Base-by-base conservation (phyloP, 2,888 invertebrate genomes). In the Tetanocera ferruginea region DNA sequence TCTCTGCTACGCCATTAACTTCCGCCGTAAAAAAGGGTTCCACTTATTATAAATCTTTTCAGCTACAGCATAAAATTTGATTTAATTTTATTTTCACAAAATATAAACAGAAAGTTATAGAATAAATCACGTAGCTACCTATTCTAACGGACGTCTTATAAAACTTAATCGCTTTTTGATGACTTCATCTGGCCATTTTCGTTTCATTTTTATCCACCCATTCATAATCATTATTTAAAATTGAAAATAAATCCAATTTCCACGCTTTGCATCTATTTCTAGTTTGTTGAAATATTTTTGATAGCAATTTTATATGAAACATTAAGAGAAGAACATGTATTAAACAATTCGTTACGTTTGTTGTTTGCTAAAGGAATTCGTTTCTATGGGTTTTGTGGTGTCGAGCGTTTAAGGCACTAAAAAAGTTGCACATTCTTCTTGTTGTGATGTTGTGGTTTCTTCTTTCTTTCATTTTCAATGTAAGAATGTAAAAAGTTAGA, bases 91-190 rank as follows among this genome's bases (percentile, higher is more conserved):
- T 1, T 64, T 11, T 34, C 5, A 64, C 31, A n/a, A 31, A n/a
- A 55, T n/a, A 51, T 17, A 19, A 6, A 1, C 2, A 55, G 1
- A 1, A 31, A 14, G 5, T 28, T 28, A 28, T 17, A 8, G 31
- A 64, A 31, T 17, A 31, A 31, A 28, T 55, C 55, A 8, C 55
- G 55, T 43, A 43, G 43, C 11, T 43, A 14, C 55, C 23, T 23
- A 6, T n/a, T 31, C 5, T 17, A 31, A 31, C 64, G 64, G 34
- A 64, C 17, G 34, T 64, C 31, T 28, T 31, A 3, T 2, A 34
- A 31, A 34, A 31, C 34, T 64, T 64, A 64, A 64, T 64, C 64
- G 64, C 64, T 64, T 64, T 64, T 64, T 64, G 64, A 64, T 64
- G 34, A 34, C 64, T 64, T 64, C 64, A 64, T 64, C 64, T 17